Evolutionary conservation across 2,797 vertebrate species (phyloP).

Genomic region (Cheirogaleus major): DNA sequence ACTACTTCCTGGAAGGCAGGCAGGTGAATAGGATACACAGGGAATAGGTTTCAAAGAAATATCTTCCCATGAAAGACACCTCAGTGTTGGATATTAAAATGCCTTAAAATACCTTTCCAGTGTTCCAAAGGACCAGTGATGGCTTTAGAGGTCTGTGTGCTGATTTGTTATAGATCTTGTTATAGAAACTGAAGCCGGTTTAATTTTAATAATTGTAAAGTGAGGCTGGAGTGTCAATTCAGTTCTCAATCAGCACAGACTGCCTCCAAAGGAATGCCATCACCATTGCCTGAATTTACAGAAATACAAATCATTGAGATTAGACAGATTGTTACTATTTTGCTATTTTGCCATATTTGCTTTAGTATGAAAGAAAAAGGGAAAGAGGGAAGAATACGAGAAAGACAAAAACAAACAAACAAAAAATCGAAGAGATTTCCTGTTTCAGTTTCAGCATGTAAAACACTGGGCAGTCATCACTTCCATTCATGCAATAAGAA

Average conservation of each 20-base stretch:
- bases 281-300: not conserved
- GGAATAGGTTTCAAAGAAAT: not conserved
- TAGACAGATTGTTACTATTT: not conserved
- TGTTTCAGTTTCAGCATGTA: not conserved
- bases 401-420: not conserved
- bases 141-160: not conserved
- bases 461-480: not conserved
- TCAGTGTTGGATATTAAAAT: not conserved
- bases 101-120: not conserved
- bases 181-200: not conserved
- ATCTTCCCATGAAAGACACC: not conserved
- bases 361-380: not conserved
- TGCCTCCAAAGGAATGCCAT: not conserved
- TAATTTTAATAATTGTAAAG: conserved; percentile 9
- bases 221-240: not conserved
- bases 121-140: not conserved
- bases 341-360: not conserved
- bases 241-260: not conserved
- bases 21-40: not conserved
- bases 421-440: rapidly evolving
- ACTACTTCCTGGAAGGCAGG: not conserved
- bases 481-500: not conserved
- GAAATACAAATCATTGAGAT: not conserved
- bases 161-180: not conserved
- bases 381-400: not conserved